Evolutionary conservation across 2,888 invertebrate species (phyloP), one percentile per base, ranked within the genome.

Genomic region (Dexiosoma caninum): DNA sequence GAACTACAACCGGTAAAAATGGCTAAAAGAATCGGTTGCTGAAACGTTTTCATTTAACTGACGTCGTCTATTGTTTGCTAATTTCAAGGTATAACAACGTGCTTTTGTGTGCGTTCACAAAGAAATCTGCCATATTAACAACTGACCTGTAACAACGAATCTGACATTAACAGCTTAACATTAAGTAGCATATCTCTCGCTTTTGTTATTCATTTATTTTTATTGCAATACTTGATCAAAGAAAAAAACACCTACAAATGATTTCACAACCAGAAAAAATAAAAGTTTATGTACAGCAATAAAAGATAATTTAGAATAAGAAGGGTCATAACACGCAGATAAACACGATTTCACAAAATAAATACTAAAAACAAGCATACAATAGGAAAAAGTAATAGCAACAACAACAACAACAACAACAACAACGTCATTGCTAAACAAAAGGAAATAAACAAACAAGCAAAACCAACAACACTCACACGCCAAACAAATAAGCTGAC

Each of bases 261-360:
- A 57, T 57, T 64, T 59, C n/a, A 19, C 21, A 49, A 14, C 40
- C 37, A 37, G 30, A 66, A 35, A 69, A 37, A 60, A 37, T 2
- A 6, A 16, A 9, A 35, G 5, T n/a, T n/a, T n/a, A n/a, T n/a
- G 6, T 40, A 23, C 10, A 44, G 23, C 23, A 69, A 60, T 42
- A 32, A 57, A 46, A 80, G 64, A 60, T 77, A 67, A 72, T 81
- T 72, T 69, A 55, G 64, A 53, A 72, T 62, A 72, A 81, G 72
- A 81, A 77, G 81, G 76, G 72, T 81, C 67, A 81, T 72, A 72
- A 69, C 37, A 67, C 69, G 62, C 72, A 76, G 72, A 72, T 77
- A 72, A 81, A 66, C 76, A 60, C 62, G 32, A 69, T 67, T 69
- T 69, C 57, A 69, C 51, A 66, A 57, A 60, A 51, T 27, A 51